Conservation (phyloP, 2,888 invertebrate genomes). For the Gymnosoma rotundatum region DNA sequence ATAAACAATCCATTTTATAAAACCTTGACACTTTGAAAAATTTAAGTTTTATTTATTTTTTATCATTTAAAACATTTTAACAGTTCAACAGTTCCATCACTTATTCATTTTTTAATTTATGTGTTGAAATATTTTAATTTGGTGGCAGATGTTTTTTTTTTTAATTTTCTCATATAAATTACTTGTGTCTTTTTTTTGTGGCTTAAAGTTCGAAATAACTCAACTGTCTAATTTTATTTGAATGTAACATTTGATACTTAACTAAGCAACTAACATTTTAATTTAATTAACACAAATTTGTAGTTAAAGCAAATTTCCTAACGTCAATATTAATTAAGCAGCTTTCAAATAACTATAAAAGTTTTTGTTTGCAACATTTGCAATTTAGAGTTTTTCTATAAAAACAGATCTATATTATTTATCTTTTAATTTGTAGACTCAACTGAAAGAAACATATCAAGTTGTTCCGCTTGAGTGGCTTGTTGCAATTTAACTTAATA, state of each 20-base stretch:
- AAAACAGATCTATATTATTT: neutral
- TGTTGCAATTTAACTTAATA: constrained; percentile 31
- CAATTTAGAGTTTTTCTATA: neutral
- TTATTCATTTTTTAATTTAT: neutral
- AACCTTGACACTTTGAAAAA: constrained; percentile 22
- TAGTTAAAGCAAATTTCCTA: constrained; percentile 23
- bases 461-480: constrained; percentile 32
- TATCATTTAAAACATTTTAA: neutral
- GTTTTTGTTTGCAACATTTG: neutral
- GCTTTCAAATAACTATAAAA: constrained; percentile 9
- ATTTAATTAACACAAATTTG: constrained; percentile 41
- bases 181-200: neutral
- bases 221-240: neutral
- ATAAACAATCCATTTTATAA: neutral
- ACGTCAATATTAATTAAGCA: constrained; percentile 36
- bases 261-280: neutral
- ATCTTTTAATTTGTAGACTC: neutral
- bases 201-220: neutral
- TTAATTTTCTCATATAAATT: too few relatives aligned
- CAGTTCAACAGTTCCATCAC: neutral
- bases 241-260: neutral
- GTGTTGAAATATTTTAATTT: neutral
- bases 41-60: neutral
- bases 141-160: neutral
- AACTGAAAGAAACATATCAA: constrained; percentile 29